A percentile compares a stretch with the other conserved stretches of the same genome.
Evolutionary conservation across 2,113 vertebrate genomes (phyloP).

Genomic region (Nyctereutes procyonoides): DNA sequence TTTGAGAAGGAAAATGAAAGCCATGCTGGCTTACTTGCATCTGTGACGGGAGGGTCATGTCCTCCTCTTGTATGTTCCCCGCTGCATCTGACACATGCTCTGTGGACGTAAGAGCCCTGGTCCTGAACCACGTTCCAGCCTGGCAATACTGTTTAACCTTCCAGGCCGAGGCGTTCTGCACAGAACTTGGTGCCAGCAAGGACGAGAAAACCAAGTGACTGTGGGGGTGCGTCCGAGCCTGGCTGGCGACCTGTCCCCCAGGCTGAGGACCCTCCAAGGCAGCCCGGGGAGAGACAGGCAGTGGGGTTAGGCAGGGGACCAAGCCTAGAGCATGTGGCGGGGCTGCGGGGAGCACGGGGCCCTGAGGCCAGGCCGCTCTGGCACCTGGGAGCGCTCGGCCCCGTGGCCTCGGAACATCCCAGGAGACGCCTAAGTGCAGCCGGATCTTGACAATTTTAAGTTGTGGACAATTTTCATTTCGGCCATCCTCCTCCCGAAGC

Average conservation of each 20-base stretch:
- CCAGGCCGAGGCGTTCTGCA: neutral
- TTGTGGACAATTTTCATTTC: neutral
- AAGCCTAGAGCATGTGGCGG: constrained; percentile 55
- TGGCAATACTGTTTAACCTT: neutral
- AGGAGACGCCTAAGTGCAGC: constrained; percentile 21
- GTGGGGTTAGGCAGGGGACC: neutral
- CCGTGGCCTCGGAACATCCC: neutral
- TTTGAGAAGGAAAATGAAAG: constrained; percentile 40
- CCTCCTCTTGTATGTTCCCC: neutral
- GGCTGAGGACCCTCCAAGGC: neutral
- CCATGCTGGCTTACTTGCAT: neutral
- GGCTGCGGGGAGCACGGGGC: neutral
- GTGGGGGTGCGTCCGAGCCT: neutral
- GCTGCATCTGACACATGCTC: neutral
- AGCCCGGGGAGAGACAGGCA: neutral
- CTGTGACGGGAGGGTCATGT: neutral
- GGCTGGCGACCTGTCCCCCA: accelerated
- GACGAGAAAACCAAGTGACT: neutral
- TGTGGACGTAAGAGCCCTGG: neutral
- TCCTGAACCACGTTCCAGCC: neutral
- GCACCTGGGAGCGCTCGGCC: constrained; percentile 52
- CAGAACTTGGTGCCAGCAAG: neutral
- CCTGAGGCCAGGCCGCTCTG: accelerated
- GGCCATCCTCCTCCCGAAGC: neutral
- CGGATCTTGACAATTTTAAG: constrained; percentile 34